phyloP scores from a whole-genome alignment of 23 tunicate species.

The Phallusia fumigata region DNA sequence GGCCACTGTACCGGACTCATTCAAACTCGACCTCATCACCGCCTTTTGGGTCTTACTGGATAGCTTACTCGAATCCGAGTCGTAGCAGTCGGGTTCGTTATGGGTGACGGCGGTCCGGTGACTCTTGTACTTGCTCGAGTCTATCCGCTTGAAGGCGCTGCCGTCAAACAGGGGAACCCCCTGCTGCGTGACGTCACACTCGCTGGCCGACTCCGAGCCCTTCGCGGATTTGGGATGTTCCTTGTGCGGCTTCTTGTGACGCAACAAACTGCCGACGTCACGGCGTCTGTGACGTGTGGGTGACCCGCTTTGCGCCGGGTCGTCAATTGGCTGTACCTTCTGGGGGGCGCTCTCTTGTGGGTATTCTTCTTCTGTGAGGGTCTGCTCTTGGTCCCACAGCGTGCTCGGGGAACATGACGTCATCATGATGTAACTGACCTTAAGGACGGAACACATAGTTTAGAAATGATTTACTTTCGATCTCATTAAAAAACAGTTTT shows the following conservation, averaged over 20 bases:
- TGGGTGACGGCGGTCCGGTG: background rate
- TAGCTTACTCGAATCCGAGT: background rate
- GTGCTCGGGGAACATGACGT: conserved; percentile 18
- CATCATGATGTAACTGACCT: conserved; percentile 54
- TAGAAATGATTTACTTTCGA: no score
- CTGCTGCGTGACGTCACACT: conserved; percentile 1
- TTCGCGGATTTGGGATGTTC: background rate
- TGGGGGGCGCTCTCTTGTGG: background rate
- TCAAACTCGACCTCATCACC: background rate
- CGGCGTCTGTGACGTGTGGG: conserved; percentile 33
- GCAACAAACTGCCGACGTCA: conserved; percentile 45
- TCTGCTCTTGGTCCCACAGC: background rate
- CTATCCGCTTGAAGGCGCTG: conserved; percentile 11
- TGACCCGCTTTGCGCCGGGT: conserved; percentile 19
- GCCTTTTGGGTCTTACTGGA: background rate
- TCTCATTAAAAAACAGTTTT: no score
- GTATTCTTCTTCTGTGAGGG: background rate
- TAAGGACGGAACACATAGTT: background rate
- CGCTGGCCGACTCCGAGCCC: background rate
- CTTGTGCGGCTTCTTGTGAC: conserved; percentile 42
- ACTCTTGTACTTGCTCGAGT: conserved; percentile 3
- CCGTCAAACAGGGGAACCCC: background rate
- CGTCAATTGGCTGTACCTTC: background rate
- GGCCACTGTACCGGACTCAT: conserved; percentile 4
- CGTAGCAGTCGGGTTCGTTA: background rate